These are phyloP conservation scores for Clarias fuscus DNA, from an alignment of 2,797 vertebrate genomes.

Conservation along the genomic window DNA sequence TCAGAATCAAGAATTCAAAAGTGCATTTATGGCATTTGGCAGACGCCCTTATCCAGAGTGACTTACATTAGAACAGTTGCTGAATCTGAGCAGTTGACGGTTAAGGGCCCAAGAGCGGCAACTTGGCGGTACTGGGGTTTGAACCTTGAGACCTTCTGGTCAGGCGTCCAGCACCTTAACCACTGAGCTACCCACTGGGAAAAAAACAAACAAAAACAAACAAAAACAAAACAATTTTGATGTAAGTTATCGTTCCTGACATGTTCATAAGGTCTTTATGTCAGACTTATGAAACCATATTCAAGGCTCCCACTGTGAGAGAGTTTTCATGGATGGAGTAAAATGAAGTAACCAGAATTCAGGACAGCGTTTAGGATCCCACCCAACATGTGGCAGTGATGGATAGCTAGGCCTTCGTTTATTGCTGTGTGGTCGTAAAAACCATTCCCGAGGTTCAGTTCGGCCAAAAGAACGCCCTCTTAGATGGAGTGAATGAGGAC, in stretches of 20 bases:
- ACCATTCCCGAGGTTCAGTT: slow-evolving; percentile 51
- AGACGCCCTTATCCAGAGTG: too few relatives aligned
- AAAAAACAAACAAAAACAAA: too few relatives aligned
- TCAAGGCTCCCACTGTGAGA: neutral
- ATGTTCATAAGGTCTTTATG: neutral
- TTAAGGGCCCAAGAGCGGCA: too few relatives aligned
- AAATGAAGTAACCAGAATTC: neutral
- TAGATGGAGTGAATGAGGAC: neutral
- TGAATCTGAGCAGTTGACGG: too few relatives aligned
- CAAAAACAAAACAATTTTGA: neutral
- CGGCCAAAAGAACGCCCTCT: neutral
- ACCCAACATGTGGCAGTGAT: slow-evolving; percentile 59
- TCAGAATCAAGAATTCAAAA: too few relatives aligned
- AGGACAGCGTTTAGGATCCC: slow-evolving; percentile 44
- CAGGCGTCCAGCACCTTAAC: too few relatives aligned
- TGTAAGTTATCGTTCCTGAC: neutral
- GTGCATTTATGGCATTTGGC: too few relatives aligned
- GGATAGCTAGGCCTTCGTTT: slow-evolving; percentile 63
- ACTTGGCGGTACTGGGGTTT: too few relatives aligned
- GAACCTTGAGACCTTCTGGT: too few relatives aligned
- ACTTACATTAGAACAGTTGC: too few relatives aligned
- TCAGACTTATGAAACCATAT: neutral
- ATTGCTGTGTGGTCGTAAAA: slow-evolving; percentile 45
- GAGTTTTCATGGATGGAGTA: neutral
- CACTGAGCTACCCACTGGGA: too few relatives aligned